Base-by-base conservation (phyloP, 2,797 vertebrate species). In the Cyprinella venusta region DNA sequence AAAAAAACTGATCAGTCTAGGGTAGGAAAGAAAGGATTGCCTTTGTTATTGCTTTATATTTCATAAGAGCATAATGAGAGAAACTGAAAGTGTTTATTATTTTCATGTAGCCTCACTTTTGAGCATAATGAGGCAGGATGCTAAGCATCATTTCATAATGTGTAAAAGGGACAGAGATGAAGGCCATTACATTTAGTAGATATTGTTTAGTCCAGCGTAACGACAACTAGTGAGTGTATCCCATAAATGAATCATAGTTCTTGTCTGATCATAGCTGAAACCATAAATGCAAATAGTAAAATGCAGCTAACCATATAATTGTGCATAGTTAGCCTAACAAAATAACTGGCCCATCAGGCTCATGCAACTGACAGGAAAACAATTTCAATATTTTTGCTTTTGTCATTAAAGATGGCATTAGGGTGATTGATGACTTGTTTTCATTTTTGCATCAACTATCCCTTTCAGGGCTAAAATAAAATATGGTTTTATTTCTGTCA, bases 241-340 rank as follows among this genome's bases (percentile, higher is more conserved):
- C 3, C 21, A 38, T 5, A 38, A 38, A 8, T 9, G 12, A 13
- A 21, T 38, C 6, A 38, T 21, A 38, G 21, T 26, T 30, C 0
- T 61, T 7, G 42, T 76, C 71, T 75, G 50, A 75, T 75, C 15
- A 75, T 38, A 56, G 33, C 33, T 75, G 13, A 75, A 72, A 33
- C 9, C 2, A 54, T 74, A 15, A 54, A 75, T 38, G 48, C 18
- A 72, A 52, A 72, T 52, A 21, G 18, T 21, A 72, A 52, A 52
- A 72, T 52, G 30, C 19, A 75, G 15, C 30, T 56, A 75, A 38
- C 6, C 50, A 38, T 8, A 16, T 75, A 75, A 56, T 54, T 7
- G 7, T n/a, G 33, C 19, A 38, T 75, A 56, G 71, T 75, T 56
- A 75, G 12, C 19, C 38, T n/a, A 38, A 38, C 30, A 56, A 75